phyloP scores from a whole-genome alignment of 1,140 invertebrate genomes.

The Drosophila sechellia region DNA sequence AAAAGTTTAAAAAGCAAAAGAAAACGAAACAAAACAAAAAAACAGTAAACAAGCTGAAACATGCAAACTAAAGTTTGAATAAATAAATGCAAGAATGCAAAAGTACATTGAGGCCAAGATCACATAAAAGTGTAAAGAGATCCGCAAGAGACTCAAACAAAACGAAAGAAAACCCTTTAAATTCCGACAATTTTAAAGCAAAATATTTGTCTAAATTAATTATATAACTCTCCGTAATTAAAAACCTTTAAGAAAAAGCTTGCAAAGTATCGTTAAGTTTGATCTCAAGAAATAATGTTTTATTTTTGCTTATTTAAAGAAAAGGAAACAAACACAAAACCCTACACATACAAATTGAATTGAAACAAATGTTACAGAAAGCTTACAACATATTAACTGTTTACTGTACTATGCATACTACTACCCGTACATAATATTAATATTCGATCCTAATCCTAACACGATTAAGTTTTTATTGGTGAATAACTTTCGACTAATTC shows the following conservation, averaged over 20 bases:
- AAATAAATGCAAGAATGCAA: constrained; percentile 50
- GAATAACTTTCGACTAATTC: constrained; percentile 34
- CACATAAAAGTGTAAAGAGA: constrained; percentile 6
- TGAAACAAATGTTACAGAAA: constrained; percentile 56
- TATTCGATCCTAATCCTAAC: constrained; percentile 41
- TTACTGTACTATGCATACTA: constrained; percentile 77
- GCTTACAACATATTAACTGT: constrained; percentile 71
- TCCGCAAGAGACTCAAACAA: constrained; percentile 24
- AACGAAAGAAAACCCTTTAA: constrained; percentile 28
- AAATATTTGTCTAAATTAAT: constrained; percentile 48
- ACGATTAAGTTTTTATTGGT: constrained; percentile 69
- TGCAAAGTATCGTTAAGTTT: constrained; percentile 83
- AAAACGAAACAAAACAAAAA: constrained; percentile 52
- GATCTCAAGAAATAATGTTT: constrained; percentile 77
- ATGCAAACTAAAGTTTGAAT: constrained; percentile 65
- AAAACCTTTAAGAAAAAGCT: constrained; percentile 53
- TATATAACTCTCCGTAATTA: constrained; percentile 44
- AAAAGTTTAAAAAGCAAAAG: constrained; percentile 71
- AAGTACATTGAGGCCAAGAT: constrained; percentile 23
- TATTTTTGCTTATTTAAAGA: constrained; percentile 78
- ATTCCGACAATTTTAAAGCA: constrained; percentile 36
- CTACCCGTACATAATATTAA: constrained; percentile 69
- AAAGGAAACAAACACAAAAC: constrained; percentile 45
- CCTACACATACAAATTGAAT: constrained; percentile 19
- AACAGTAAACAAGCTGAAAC: constrained; percentile 41